These are phyloP conservation scores for Balanococcus diminutus DNA, from an alignment of 2,888 invertebrate genomes.

Conservation along the genomic window DNA sequence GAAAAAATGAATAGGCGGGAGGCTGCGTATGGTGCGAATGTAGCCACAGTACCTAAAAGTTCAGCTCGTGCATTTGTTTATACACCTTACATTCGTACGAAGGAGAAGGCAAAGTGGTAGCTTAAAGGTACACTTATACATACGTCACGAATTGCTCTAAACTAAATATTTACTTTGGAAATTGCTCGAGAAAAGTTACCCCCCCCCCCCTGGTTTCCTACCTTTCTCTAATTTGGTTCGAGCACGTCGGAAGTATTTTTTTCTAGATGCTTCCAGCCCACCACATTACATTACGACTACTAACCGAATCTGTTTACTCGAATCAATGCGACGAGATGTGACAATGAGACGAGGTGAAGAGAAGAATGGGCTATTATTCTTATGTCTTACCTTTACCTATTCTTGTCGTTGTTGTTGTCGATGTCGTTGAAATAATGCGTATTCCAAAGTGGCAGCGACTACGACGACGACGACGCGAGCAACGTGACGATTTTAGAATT, in stretches of 20 bases:
- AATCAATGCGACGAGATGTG: not conserved
- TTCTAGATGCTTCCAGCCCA: not conserved
- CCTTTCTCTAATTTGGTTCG: not conserved
- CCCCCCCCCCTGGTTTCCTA: not conserved
- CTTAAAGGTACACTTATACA: not conserved
- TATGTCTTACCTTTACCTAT: too few relatives aligned
- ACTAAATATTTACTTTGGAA: conserved; percentile 28
- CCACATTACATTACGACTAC: not conserved
- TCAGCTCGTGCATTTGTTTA: not conserved
- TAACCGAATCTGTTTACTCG: not conserved
- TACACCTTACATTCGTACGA: too few relatives aligned
- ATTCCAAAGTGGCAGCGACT: too few relatives aligned
- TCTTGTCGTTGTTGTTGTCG: too few relatives aligned
- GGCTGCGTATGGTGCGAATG: not conserved
- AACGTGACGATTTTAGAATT: too few relatives aligned
- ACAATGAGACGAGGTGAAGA: too few relatives aligned
- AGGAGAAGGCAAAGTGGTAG: too few relatives aligned
- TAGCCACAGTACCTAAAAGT: not conserved
- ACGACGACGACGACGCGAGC: too few relatives aligned
- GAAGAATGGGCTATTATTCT: too few relatives aligned
- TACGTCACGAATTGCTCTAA: not conserved
- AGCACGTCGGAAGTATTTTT: not conserved
- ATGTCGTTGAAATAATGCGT: too few relatives aligned
- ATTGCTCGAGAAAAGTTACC: not conserved
- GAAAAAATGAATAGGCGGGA: not conserved